Conservation (phyloP, 2,113 vertebrate species). For the Ahaetulla prasina region DNA sequence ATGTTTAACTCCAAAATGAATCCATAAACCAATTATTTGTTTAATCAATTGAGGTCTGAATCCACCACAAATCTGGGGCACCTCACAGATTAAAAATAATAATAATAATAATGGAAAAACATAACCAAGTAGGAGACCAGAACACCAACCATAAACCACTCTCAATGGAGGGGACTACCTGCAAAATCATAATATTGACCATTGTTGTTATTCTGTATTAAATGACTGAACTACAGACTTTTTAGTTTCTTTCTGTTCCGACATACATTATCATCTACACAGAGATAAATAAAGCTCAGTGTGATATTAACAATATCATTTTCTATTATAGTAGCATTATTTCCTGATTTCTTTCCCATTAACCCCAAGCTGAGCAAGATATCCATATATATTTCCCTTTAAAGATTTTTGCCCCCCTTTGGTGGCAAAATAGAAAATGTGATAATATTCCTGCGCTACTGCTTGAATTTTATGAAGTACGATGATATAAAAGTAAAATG, state of each 20-base stretch:
- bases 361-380: not conserved
- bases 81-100: not conserved
- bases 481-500: not conserved
- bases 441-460: not conserved
- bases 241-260: not conserved
- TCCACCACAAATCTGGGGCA: not conserved
- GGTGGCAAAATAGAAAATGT: not conserved
- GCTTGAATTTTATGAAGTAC: not conserved
- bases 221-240: not conserved
- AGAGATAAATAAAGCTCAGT: not conserved
- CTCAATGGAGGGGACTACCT: not conserved
- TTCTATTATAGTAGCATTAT: no score
- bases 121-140: not conserved
- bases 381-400: not conserved
- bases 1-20: not conserved
- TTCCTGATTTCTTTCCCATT: not conserved
- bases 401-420: not conserved
- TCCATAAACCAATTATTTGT: not conserved
- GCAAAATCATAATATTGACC: not conserved
- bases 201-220: not conserved
- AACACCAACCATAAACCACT: not conserved
- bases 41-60: not conserved
- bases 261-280: not conserved
- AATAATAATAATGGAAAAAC: not conserved
- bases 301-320: not conserved